Evolutionary conservation across 2,797 vertebrate species (phyloP), one percentile per base, ranked within the genome.

Genomic region (Megaceryle alcyon): DNA sequence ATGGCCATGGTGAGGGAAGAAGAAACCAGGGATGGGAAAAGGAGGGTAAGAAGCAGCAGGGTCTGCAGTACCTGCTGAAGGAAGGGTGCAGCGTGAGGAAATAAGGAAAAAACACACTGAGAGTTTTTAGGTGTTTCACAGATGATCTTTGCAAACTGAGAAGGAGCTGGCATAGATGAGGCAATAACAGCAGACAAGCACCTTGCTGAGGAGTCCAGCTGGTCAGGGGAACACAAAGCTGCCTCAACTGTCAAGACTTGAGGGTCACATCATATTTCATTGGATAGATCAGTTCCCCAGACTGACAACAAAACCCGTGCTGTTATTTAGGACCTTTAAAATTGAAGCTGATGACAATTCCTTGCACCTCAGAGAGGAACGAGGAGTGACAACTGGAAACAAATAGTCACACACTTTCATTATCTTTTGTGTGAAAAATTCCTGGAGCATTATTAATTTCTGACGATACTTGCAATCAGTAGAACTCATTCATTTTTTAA

Each of bases 401-500:
- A 94, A 94, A 91, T 41, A 86, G 17, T 18, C 73, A 63, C 86
- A 43, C 2, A 0, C 25, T 69, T 85, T 39, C 75, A 26, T 73
- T 86, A 68, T 46, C 88, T 41, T 71, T 44, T 44, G 49, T 56
- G 49, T 68, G 88, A 82, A 78, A 80, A 87, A 71, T 25, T 94
- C 90, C 75, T 41, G 4, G 78, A 92, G 65, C 72, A 61, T 95
- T 96, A 95, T 97, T 95, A 96, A 95, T 95, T 93, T 95, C 90
- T 73, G 93, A 54, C 77, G 92, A 78, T 87, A 68, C 75, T 92
- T 54, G 90, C 75, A 94, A 94, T 95, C 95, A 92, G 90, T 9
- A 84, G 75, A 90, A 59, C 88, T 94, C 94, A 94, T 94, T 95
- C 94, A 96, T 96, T 96, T 97, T 96, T 96, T 49, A 95, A 93